Base-by-base conservation (phyloP, 1,140 invertebrate genomes). In the Eumaeus atala region DNA sequence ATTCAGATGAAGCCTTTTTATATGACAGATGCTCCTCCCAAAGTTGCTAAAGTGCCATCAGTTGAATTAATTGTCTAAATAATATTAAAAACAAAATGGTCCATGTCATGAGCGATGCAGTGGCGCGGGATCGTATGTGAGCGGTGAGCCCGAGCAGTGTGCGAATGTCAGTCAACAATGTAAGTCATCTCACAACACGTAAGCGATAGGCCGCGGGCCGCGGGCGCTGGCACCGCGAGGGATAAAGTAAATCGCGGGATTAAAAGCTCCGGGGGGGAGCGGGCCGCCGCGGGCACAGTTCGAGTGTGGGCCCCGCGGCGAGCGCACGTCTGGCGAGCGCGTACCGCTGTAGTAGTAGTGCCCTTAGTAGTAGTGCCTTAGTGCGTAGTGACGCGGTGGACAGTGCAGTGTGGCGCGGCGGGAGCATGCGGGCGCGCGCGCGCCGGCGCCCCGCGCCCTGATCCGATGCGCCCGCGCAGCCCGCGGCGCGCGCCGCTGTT, bases 401-500 rank as follows among this genome's bases (percentile, higher is more conserved):
- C 40, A 33, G 56, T 16, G 53, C 49, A 64, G 59, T 56, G 58
- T 48, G 64, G 40, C 57, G 54, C 58, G 58, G 56, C 48, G 58
- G 58, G 65, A 72, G 69, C 70, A 73, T 73, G 73, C 70, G 66
- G 67, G 67, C 70, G 71, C 66, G 69, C 65, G 60, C 65, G 62
- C 62, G 67, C 65, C 64, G 66, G 69, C 72, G 68, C 72, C 62
- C 61, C 66, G 65, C 71, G 74, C 72, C 66, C 71, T 79, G 74
- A 79, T 68, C 72, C 68, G 57, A 77, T 77, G 74, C 72, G 72
- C 67, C 56, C 63, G 64, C 66, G 50, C 52, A 18, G n/a, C 58
- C 48, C 59, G 71, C 77, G 67, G 67, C 72, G 55, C 62, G 53
- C 68, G 74, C 72, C 75, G 72, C 74, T 78, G 72, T 72, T 72